phyloP scores from a whole-genome alignment of 1,140 invertebrate genomes.

The Cydia splendana region DNA sequence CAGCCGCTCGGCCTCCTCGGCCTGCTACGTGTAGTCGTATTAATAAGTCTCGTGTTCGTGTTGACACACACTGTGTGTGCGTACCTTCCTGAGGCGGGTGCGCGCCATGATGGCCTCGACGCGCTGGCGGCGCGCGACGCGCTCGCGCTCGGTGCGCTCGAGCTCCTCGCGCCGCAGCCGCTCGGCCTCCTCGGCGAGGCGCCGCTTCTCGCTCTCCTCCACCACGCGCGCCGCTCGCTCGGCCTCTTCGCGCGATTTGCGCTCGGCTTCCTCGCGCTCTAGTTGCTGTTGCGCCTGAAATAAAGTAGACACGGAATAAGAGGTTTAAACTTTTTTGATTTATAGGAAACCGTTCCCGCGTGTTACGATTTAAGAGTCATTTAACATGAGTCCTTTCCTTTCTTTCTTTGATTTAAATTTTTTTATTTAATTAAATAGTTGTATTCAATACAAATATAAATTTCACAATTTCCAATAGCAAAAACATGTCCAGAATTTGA shows the following conservation, averaged over 20 bases:
- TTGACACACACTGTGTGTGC: constrained; percentile 40
- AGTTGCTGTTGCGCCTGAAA: constrained; percentile 83
- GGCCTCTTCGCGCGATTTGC: constrained; percentile 87
- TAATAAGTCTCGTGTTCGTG: neutral
- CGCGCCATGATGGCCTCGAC: constrained; percentile 34
- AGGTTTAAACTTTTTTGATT: too few relatives aligned
- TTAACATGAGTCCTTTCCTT: too few relatives aligned
- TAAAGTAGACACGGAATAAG: neutral
- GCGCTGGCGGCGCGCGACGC: constrained; percentile 25
- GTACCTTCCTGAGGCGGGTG: constrained; percentile 30
- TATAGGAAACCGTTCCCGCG: too few relatives aligned
- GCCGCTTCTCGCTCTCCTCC: constrained; percentile 58
- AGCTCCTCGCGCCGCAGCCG: constrained; percentile 54
- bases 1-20: constrained; percentile 48
- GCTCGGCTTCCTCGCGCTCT: constrained; percentile 87
- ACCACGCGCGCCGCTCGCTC: constrained; percentile 79
- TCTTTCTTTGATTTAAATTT: too few relatives aligned
- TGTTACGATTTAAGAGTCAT: too few relatives aligned
- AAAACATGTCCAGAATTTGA: too few relatives aligned
- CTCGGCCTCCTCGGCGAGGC: constrained; percentile 59
- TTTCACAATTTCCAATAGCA: too few relatives aligned
- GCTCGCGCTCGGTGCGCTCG: constrained; percentile 57
- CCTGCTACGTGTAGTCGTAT: neutral
- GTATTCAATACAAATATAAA: too few relatives aligned
- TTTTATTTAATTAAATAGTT: too few relatives aligned